Conservation (phyloP, 2,113 vertebrate genomes). For the Kryptolebias marmoratus region DNA sequence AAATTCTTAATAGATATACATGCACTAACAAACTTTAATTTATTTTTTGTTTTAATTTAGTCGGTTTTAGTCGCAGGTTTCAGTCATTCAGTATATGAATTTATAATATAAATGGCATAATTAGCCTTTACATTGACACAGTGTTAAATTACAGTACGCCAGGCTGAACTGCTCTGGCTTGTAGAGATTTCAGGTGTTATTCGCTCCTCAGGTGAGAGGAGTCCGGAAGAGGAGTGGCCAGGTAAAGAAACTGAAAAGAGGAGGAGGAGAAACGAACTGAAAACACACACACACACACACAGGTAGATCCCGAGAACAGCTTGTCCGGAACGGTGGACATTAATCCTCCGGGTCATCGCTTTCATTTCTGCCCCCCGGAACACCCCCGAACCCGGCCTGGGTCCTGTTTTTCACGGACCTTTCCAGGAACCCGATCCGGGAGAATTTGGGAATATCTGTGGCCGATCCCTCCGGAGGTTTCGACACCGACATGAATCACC, state of each 20-base stretch:
- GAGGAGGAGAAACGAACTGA: constrained; percentile 9
- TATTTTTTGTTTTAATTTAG: too few relatives aligned
- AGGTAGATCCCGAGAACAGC: constrained; percentile 23
- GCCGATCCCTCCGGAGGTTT: constrained; percentile 27
- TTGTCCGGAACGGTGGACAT: background rate
- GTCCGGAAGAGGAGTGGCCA: constrained; percentile 58
- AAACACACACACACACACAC: constrained; percentile 23
- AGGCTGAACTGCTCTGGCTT: too few relatives aligned
- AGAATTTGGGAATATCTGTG: constrained; percentile 9
- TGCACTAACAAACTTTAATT: too few relatives aligned
- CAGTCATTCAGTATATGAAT: too few relatives aligned
- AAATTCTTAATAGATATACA: too few relatives aligned
- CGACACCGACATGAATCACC: constrained; percentile 42
- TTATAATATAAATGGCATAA: too few relatives aligned
- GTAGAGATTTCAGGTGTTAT: background rate
- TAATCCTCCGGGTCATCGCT: background rate
- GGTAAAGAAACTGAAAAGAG: background rate
- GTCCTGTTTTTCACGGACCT: background rate
- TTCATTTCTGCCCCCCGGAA: too few relatives aligned
- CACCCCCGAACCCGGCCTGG: background rate
- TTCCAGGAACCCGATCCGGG: background rate
- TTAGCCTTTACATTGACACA: too few relatives aligned
- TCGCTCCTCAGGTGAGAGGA: constrained; percentile 17
- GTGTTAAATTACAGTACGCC: too few relatives aligned
- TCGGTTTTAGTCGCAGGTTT: too few relatives aligned